A percentile compares a stretch with the other conserved stretches of the same genome.
phyloP scores from a whole-genome alignment of 2,888 invertebrate species.

The Trisateles emortualis region DNA sequence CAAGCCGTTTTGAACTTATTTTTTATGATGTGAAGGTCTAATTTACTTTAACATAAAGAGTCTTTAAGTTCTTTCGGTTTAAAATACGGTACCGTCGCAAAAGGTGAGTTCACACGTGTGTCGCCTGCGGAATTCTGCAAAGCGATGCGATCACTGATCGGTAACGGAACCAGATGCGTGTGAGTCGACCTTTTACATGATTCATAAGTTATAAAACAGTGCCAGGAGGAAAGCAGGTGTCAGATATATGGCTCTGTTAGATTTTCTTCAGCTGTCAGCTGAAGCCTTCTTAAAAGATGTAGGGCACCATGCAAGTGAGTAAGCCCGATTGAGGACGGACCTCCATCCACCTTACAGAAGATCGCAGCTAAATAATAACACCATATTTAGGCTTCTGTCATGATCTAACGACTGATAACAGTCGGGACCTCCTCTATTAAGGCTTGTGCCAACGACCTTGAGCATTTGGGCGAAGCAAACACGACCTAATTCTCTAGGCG shows the following conservation, averaged over 20 bases:
- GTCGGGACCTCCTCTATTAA: too few species aligned
- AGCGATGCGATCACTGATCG: conserved; percentile 65
- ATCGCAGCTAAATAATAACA: too few species aligned
- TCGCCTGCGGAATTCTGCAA: conserved; percentile 62
- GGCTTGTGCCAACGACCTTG: too few species aligned
- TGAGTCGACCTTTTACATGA: conserved; percentile 54
- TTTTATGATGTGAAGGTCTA: neutral
- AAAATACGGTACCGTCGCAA: conserved; percentile 46
- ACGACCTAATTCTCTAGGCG: too few species aligned
- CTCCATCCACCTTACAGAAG: too few species aligned
- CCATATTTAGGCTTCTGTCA: too few species aligned
- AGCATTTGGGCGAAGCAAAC: too few species aligned
- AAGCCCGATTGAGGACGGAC: too few species aligned
- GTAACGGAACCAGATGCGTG: conserved; percentile 69
- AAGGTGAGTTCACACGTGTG: conserved; percentile 68
- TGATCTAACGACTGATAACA: too few species aligned
- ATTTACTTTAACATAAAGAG: conserved; percentile 10
- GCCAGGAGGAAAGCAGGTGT: conserved; percentile 25
- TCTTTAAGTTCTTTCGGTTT: conserved; percentile 20
- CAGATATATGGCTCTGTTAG: neutral
- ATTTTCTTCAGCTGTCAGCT: too few species aligned
- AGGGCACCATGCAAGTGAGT: too few species aligned
- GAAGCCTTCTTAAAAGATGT: too few species aligned
- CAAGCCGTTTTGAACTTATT: conserved; percentile 9
- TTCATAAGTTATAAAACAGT: conserved; percentile 31